Evolutionary conservation across 2,888 invertebrate genomes (phyloP).

Genomic region (Aelia acuminata): DNA sequence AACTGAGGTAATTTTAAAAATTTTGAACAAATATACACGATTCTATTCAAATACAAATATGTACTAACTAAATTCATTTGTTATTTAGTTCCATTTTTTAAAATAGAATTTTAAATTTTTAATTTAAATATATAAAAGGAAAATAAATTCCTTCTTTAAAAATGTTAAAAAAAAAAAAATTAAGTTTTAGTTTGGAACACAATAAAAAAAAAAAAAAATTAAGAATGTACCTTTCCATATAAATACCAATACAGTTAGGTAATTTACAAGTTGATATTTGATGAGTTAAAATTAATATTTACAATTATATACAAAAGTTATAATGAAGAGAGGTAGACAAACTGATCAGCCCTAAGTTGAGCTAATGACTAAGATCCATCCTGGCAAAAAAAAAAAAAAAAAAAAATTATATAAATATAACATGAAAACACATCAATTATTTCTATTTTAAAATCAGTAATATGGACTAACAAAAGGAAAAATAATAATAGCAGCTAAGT

Average conservation of each 20-base stretch:
- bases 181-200: too few species aligned
- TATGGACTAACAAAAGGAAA: too few species aligned
- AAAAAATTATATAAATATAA: background rate
- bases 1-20: conserved; percentile 4
- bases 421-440: background rate
- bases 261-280: background rate
- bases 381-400: background rate
- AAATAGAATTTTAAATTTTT: background rate
- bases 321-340: conserved; percentile 42
- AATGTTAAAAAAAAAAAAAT: background rate
- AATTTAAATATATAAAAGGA: background rate
- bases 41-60: conserved; percentile 29
- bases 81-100: background rate
- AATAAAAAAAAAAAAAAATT: background rate
- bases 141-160: background rate
- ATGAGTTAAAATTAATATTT: conserved; percentile 24
- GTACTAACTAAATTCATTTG: background rate
- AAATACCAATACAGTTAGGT: background rate
- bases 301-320: conserved; percentile 31
- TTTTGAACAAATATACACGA: conserved; percentile 21
- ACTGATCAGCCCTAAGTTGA: background rate
- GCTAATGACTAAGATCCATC: conserved; percentile 29
- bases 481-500: too few species aligned
- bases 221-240: background rate
- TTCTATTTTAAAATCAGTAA: background rate